Conservation (phyloP, 2,797 vertebrate genomes). For the Catamblyrhynchus diadema region DNA sequence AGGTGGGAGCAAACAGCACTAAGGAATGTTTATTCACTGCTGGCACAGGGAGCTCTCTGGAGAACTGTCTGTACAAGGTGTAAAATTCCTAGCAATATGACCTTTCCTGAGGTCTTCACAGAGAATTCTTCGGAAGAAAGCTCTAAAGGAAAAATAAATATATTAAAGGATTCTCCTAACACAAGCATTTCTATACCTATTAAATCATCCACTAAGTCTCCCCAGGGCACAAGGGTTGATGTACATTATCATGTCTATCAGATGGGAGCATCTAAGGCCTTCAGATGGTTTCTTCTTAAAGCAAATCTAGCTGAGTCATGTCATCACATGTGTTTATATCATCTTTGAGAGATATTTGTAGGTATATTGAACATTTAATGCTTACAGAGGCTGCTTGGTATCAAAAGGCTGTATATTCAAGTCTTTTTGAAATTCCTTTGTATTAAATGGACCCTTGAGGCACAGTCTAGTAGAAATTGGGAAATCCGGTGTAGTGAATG, state of each 20-base stretch:
- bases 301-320: neutral
- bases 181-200: neutral
- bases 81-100: constrained; percentile 28
- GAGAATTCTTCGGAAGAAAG: neutral
- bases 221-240: neutral
- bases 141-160: constrained; percentile 30
- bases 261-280: neutral
- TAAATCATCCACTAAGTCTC: neutral
- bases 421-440: neutral
- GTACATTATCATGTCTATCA: neutral
- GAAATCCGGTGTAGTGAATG: neutral
- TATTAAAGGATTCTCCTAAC: neutral
- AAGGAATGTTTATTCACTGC: constrained; percentile 36
- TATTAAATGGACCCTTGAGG: neutral
- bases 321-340: neutral
- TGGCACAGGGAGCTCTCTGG: constrained; percentile 4
- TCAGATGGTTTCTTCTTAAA: neutral
- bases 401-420: neutral
- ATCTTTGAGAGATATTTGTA: neutral
- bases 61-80: neutral
- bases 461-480: neutral
- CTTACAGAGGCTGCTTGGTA: neutral
- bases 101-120: constrained; percentile 25
- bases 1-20: constrained; percentile 21
- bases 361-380: neutral